Conservation (phyloP, 30 jellyfish, hydroid and myxozoan species). For the Turritopsis dohrnii region DNA sequence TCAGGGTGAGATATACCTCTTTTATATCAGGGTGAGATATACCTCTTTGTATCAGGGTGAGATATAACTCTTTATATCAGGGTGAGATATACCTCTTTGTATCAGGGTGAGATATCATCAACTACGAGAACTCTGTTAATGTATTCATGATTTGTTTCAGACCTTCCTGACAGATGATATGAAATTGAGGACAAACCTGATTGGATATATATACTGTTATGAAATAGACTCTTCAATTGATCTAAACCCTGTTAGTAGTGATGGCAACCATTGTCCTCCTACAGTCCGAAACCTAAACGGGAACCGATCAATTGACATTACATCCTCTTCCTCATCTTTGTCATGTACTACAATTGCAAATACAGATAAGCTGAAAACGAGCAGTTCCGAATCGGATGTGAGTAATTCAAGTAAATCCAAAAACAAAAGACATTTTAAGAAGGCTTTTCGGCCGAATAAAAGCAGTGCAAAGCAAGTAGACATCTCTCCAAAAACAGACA, state of each 20-base stretch:
- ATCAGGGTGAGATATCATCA: too few species aligned
- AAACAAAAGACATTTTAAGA: background rate
- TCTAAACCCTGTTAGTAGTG: background rate
- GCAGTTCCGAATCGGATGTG: background rate
- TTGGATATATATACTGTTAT: constrained; percentile 60
- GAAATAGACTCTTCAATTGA: constrained; percentile 39
- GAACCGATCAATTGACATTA: background rate
- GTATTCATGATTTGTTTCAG: too few species aligned
- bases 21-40: too few species aligned
- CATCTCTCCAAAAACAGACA: background rate
- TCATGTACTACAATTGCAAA: background rate
- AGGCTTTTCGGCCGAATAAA: background rate
- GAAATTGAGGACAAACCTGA: constrained; percentile 47
- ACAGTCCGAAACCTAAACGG: background rate
- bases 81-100: too few species aligned
- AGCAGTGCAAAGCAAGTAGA: background rate
- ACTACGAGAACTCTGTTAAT: too few species aligned
- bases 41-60: too few species aligned
- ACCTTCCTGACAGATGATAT: constrained; percentile 32
- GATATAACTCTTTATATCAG: too few species aligned
- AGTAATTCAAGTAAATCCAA: constrained; percentile 4
- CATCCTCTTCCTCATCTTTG: background rate
- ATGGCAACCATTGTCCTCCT: background rate
- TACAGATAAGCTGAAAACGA: background rate
- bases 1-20: too few species aligned